Percentiles rank a stretch among this genome's conserved stretches.
phyloP scores from a whole-genome alignment of 2,113 vertebrate genomes.

The Numida meleagris region DNA sequence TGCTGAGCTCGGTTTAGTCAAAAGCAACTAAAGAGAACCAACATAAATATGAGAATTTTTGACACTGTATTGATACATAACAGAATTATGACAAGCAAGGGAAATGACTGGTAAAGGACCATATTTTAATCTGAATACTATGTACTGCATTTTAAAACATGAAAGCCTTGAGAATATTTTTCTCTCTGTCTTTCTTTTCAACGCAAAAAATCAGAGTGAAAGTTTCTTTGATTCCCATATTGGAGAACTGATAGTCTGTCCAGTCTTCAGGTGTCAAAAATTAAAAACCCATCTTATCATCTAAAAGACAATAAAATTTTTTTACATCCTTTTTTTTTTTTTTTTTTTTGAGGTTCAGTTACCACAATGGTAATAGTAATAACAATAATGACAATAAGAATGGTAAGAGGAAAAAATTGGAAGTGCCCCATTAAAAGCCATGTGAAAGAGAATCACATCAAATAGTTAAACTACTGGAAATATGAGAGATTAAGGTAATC shows the following conservation, averaged over 20 bases:
- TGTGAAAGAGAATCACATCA: not conserved
- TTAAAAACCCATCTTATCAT: not conserved
- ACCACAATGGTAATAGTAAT: not conserved
- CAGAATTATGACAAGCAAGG: not conserved
- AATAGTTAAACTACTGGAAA: not conserved
- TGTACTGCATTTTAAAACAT: not conserved
- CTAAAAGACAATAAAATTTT: not conserved
- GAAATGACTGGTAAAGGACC: not conserved
- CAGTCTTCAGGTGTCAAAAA: not conserved
- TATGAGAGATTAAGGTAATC: not conserved
- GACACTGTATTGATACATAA: not conserved
- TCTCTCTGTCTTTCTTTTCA: not conserved
- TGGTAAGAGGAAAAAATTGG: not conserved
- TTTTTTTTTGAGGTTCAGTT: not conserved
- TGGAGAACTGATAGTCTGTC: not conserved
- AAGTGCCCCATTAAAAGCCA: not conserved
- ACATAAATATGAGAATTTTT: not conserved
- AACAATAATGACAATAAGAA: not conserved
- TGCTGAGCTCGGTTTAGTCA: not conserved
- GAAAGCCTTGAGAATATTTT: not conserved
- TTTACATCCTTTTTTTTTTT: not conserved
- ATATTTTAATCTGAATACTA: not conserved
- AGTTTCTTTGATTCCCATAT: not conserved
- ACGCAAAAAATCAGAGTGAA: not conserved
- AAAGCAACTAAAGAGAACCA: not conserved